Percentiles rank a stretch among this genome's conserved stretches.
phyloP scores from a whole-genome alignment of 2,888 invertebrate species.

The Notodonta ziczac region DNA sequence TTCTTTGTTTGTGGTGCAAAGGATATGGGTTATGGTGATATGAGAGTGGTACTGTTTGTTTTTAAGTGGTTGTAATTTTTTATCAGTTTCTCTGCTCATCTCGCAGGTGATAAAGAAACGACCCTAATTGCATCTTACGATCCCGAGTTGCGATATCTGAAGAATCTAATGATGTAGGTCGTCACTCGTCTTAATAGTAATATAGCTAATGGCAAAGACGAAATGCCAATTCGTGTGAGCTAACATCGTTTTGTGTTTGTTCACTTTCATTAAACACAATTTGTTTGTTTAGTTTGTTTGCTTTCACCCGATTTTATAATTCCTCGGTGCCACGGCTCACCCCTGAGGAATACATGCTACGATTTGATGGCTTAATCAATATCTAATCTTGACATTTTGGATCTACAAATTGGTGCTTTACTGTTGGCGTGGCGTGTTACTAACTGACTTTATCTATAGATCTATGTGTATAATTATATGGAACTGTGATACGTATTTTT shows the following conservation, averaged over 20 bases:
- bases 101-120: too few relatives aligned
- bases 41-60: too few relatives aligned
- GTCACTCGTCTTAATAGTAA: conserved; percentile 11
- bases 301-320: conserved; percentile 32
- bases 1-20: too few relatives aligned
- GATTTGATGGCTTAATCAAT: conserved; percentile 54
- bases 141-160: conserved; percentile 9
- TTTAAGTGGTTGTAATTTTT: too few relatives aligned
- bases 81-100: too few relatives aligned
- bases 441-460: conserved; percentile 8
- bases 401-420: conserved; percentile 29
- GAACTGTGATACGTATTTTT: conserved; percentile 9
- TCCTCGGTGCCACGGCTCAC: conserved; percentile 31
- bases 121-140: conserved; percentile 18
- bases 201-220: conserved; percentile 11
- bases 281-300: conserved; percentile 16
- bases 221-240: conserved; percentile 20
- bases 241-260: conserved; percentile 16
- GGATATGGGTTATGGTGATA: too few relatives aligned
- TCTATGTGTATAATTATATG: conserved; percentile 39
- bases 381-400: conserved; percentile 45
- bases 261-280: conserved; percentile 20
- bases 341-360: conserved; percentile 37
- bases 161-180: conserved; percentile 9
- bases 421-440: conserved; percentile 23